Conservation (phyloP, 1,140 invertebrate genomes). For the Magallana ariakensis region DNA sequence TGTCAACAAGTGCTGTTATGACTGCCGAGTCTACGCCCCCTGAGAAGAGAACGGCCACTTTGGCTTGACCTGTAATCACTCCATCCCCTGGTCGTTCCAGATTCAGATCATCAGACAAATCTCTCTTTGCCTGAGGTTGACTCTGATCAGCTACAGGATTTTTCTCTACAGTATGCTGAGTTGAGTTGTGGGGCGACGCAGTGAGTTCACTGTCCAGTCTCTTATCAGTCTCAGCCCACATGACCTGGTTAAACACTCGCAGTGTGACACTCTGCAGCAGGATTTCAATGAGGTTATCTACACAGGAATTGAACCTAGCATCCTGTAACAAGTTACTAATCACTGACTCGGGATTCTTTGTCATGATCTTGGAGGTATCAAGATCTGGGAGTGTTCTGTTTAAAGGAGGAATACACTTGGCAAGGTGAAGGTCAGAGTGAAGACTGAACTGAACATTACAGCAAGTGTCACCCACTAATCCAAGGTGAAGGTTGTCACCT, state of each 20-base stretch:
- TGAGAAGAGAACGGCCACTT: constrained; percentile 94
- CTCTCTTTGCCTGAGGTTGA: neutral
- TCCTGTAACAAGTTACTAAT: neutral
- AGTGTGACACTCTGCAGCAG: constrained; percentile 65
- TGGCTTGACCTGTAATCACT: constrained; percentile 81
- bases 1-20: constrained; percentile 89
- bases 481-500: neutral
- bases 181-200: neutral
- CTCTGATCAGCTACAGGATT: neutral
- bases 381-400: constrained; percentile 59
- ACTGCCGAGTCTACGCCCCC: constrained; percentile 97
- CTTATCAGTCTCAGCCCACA: neutral
- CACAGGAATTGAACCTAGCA: neutral
- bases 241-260: constrained; percentile 62
- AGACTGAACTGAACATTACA: constrained; percentile 40
- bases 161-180: neutral
- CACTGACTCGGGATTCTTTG: neutral
- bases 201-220: neutral
- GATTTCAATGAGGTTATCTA: constrained; percentile 65
- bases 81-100: neutral
- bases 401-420: constrained; percentile 64
- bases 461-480: neutral
- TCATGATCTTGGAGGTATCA: constrained; percentile 14
- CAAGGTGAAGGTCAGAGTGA: constrained; percentile 47
- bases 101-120: neutral